Base-by-base conservation (phyloP, 1,140 invertebrate species). In the Drosophila parabipectinata region DNA sequence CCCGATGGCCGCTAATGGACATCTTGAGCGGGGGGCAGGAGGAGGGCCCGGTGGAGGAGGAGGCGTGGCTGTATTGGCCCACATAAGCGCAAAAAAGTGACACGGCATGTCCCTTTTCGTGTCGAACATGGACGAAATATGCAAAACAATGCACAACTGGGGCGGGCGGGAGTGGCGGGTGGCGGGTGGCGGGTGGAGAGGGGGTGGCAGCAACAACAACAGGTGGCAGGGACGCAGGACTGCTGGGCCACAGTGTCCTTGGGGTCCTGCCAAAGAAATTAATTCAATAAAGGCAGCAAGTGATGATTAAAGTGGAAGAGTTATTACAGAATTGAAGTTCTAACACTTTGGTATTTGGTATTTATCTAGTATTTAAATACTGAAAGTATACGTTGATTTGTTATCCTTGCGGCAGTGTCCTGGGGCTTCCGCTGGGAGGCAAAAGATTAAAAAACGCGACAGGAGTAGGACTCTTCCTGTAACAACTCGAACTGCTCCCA, bases 111-210 rank as follows among this genome's bases (percentile, higher is more conserved):
- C 81, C 77, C 62, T 72, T 85, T 64, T 68, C 80, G 76, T 84
- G 81, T 85, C 81, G 68, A 87, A 85, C 81, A 85, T 77, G 77
- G 34, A 53, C 72, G 41, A 54, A 85, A 79, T 83, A 73, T 85
- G 80, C 81, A 77, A 74, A 58, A 48, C 50, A 69, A 41, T 52
- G 21, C 68, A 47, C 39, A 45, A 37, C 59, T 63, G 60, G 61
- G 60, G 55, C 18, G 18, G 18, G 18, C 26, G n/a, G 4, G 26
- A 28, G 26, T 7, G 28, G 10, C 41, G 15, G 18, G 15, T 18
- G 15, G 15, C 0, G 44, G n/a, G n/a, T n/a, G n/a, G n/a, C n/a
- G n/a, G n/a, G n/a, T n/a, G n/a, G n/a, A n/a, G n/a, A 34, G 39
- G 47, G 45, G 44, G 18, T 18, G 18, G 18, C 18, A 18, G 15